phyloP scores from a whole-genome alignment of 2,888 invertebrate species.

The Eucriotettix oculatus region DNA sequence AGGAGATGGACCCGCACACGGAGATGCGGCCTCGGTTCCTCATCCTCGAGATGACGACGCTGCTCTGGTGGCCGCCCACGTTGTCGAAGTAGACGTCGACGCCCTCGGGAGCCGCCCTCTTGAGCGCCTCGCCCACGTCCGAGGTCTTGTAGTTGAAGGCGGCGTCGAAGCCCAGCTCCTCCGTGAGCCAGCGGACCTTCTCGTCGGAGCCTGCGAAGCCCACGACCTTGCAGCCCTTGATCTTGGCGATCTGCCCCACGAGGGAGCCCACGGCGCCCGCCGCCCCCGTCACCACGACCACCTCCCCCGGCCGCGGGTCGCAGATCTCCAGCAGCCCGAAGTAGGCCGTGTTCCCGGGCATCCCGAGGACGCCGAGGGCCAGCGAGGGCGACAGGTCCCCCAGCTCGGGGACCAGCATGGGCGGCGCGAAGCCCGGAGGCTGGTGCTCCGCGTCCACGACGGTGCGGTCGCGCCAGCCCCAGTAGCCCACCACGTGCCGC shows the following conservation, averaged over 20 bases:
- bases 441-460: constrained; percentile 26
- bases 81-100: constrained; percentile 65
- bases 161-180: constrained; percentile 46
- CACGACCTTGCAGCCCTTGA: constrained; percentile 48
- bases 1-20: constrained; percentile 46
- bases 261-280: constrained; percentile 31
- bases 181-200: constrained; percentile 48
- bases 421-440: constrained; percentile 1
- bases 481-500: constrained; percentile 38
- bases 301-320: constrained; percentile 51
- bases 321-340: constrained; percentile 58
- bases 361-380: constrained; percentile 21
- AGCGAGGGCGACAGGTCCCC: constrained; percentile 20
- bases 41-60: constrained; percentile 41
- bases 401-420: constrained; percentile 17
- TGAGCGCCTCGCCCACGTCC: constrained; percentile 34
- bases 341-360: constrained; percentile 44
- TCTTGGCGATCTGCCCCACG: constrained; percentile 31
- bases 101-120: constrained; percentile 46
- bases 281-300: constrained; percentile 33
- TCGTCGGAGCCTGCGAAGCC: constrained; percentile 54
- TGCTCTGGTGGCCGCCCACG: constrained; percentile 50
- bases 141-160: constrained; percentile 56
- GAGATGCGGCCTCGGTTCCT: constrained; percentile 40
- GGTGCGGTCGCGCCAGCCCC: constrained; percentile 53